Evolutionary conservation across 1,140 invertebrate genomes (phyloP), one percentile per base, ranked within the genome.

Genomic region (Drosophila rhopaloa): DNA sequence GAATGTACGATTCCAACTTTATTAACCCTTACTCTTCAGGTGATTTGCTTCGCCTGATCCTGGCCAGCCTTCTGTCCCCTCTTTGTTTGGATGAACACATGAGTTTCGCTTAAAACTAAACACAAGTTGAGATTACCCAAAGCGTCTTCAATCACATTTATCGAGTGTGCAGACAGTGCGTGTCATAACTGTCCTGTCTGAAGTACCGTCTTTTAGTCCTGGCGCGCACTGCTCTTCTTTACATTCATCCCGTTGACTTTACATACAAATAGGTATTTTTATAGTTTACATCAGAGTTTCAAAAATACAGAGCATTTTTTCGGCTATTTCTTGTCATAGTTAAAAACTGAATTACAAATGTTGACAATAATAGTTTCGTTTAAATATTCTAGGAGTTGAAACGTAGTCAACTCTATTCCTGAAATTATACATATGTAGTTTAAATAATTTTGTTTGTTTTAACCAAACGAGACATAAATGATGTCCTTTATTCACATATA

Each of bases 91-190:
- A 51, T 79, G 67, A 84, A 84, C 72, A 83, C 76, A 84, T 76
- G 50, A 53, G 76, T 71, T 67, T 78, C 63, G 59, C 60, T 66
- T 71, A 76, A 81, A 80, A 72, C 60, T 76, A 71, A 83, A 75
- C 51, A 59, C 70, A 81, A 79, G 76, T 82, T 66, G 76, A 76
- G 58, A 84, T 51, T 72, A 67, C 59, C 57, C 47, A 35, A 68
- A 68, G 71, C 71, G 68, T 62, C 71, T 74, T 84, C 73, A 84
- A 80, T 84, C 81, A 84, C 81, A 81, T 60, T 74, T 55, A 4
- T 71, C 37, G 65, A 51, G 68, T 55, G n/a, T 70, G 38, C 50
- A 46, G 56, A 37, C 61, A 14, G 27, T 35, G 19, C 35, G 4
- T 1, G 38, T 32, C 37, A 14, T 27, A 0, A 13, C 53, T 43